phyloP scores from a whole-genome alignment of 2,113 vertebrate genomes.

The Oreochromis niloticus region DNA sequence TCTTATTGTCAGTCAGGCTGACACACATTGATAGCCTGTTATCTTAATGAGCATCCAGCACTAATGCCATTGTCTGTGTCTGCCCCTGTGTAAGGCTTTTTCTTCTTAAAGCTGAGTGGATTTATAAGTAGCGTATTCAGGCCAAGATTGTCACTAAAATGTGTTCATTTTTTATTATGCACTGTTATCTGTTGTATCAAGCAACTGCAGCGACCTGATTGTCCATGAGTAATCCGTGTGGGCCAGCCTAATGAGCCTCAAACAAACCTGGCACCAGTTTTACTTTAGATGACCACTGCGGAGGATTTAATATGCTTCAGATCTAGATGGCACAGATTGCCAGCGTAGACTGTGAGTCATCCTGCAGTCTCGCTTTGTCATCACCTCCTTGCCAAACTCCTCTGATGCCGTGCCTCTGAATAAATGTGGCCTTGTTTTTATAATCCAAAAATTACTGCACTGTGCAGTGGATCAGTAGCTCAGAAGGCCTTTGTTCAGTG shows the following conservation, averaged over 20 bases:
- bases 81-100: slow-evolving; percentile 41
- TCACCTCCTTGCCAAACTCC: not conserved
- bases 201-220: slow-evolving; percentile 32
- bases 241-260: slow-evolving; percentile 22
- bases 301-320: slow-evolving; percentile 38
- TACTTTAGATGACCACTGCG: slow-evolving; percentile 26
- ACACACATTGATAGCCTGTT: slow-evolving; percentile 50
- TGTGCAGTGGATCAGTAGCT: slow-evolving; percentile 25
- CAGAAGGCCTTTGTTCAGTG: slow-evolving; percentile 8
- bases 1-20: slow-evolving; percentile 49
- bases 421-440: slow-evolving; percentile 25
- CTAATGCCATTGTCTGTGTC: slow-evolving; percentile 56
- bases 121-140: slow-evolving; percentile 29
- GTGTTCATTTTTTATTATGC: slow-evolving; percentile 5
- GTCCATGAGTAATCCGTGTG: slow-evolving; percentile 13
- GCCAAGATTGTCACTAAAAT: slow-evolving; percentile 31
- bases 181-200: slow-evolving; percentile 30
- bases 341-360: slow-evolving; percentile 30
- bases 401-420: not conserved
- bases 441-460: slow-evolving; percentile 24
- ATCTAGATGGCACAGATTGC: slow-evolving; percentile 20
- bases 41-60: slow-evolving; percentile 67
- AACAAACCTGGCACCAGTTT: slow-evolving; percentile 44
- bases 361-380: slow-evolving; percentile 29
- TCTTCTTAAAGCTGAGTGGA: slow-evolving; percentile 36